Percentiles rank a stretch among this genome's conserved stretches.
phyloP scores from a whole-genome alignment of 1,140 invertebrate genomes.

The Antheraea pernyi region DNA sequence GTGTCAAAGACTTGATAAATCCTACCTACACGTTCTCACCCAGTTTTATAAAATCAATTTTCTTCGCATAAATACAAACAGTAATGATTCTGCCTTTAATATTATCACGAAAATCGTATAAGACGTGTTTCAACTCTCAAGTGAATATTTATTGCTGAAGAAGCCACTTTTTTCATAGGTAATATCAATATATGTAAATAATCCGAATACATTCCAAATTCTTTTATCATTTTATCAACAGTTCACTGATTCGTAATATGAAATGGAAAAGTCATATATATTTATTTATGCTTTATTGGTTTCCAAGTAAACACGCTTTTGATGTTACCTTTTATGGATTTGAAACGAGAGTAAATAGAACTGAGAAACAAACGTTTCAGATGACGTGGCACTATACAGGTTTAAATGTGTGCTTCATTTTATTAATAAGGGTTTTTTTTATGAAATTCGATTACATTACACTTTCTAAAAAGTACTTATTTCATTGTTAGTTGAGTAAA shows the following conservation, averaged over 20 bases:
- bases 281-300: constrained; percentile 32
- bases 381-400: not conserved
- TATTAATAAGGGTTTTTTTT: not conserved
- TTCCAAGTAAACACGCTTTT: constrained; percentile 24
- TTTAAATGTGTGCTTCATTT: not conserved
- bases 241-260: constrained; percentile 25
- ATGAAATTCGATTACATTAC: no score
- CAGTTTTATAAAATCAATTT: not conserved
- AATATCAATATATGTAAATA: constrained; percentile 8
- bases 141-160: not conserved
- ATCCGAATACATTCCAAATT: constrained; percentile 18
- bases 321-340: constrained; percentile 24
- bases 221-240: constrained; percentile 31
- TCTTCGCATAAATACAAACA: no score
- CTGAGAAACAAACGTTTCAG: not conserved
- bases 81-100: not conserved
- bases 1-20: not conserved
- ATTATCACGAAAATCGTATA: not conserved
- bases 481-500: no score
- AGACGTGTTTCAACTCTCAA: not conserved
- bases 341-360: not conserved
- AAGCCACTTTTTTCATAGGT: not conserved
- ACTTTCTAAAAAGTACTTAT: no score
- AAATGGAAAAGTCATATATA: constrained; percentile 18
- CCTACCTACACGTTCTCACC: not conserved